phyloP scores from a whole-genome alignment of 2,113 vertebrate genomes.

The Coturnix japonica region DNA sequence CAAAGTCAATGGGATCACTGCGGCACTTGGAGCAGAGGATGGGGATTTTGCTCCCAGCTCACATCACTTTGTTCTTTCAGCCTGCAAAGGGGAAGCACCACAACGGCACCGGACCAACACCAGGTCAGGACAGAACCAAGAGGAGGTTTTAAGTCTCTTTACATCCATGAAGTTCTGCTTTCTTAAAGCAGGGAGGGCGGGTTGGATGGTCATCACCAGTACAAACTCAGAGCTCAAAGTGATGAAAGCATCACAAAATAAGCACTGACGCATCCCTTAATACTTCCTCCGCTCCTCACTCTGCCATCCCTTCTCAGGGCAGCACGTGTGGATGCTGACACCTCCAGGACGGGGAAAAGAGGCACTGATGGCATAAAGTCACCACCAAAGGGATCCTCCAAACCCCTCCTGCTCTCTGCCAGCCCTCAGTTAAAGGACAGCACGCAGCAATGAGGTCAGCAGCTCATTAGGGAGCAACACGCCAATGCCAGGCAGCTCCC shows the following conservation, averaged over 20 bases:
- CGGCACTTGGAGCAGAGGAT: rapidly evolving
- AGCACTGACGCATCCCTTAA: rapidly evolving
- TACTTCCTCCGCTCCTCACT: too few relatives aligned
- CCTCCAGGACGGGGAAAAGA: background rate
- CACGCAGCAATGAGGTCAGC: background rate
- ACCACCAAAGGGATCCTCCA: rapidly evolving
- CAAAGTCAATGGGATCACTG: background rate
- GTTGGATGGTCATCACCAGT: background rate
- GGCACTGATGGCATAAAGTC: background rate
- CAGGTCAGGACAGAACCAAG: too few relatives aligned
- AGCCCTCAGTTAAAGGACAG: background rate
- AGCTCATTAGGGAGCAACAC: rapidly evolving
- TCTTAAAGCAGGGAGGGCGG: rapidly evolving
- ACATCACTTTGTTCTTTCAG: background rate
- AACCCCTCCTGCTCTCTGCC: background rate
- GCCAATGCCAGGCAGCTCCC: background rate
- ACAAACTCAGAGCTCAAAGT: background rate
- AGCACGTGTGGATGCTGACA: rapidly evolving
- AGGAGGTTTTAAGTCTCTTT: background rate
- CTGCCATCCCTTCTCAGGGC: background rate
- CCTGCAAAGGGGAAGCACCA: rapidly evolving
- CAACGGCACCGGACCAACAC: rapidly evolving
- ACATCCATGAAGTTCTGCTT: background rate
- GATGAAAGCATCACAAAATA: rapidly evolving
- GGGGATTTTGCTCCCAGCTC: background rate